phyloP scores from a whole-genome alignment of 2,888 invertebrate genomes.

The Noctua comes region DNA sequence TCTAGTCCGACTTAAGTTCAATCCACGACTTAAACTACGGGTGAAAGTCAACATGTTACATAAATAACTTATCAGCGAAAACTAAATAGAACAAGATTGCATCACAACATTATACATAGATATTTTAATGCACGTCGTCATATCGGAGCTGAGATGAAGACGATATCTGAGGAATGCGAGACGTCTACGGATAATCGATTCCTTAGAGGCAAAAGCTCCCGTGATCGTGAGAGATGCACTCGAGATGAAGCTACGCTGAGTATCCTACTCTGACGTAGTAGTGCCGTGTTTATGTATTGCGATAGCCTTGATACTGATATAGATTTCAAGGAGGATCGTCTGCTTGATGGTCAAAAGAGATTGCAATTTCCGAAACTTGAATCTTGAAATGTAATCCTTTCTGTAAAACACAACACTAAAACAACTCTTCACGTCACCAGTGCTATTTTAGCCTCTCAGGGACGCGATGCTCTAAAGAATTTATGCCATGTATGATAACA shows the following conservation, averaged over 20 bases:
- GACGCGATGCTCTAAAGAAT: conserved; percentile 47
- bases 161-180: conserved; percentile 80
- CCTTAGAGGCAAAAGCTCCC: conserved; percentile 76
- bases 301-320: conserved; percentile 58
- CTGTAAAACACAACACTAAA: conserved; percentile 16
- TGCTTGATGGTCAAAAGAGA: conserved; percentile 39
- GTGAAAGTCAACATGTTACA: neutral
- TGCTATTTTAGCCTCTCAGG: conserved; percentile 30
- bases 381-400: conserved; percentile 26
- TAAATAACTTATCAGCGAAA: conserved; percentile 29
- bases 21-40: too few species aligned
- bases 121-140: conserved; percentile 75
- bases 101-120: conserved; percentile 59
- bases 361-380: conserved; percentile 36
- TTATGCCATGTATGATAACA: conserved; percentile 59
- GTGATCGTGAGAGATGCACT: conserved; percentile 78
- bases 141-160: conserved; percentile 74
- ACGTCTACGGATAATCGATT: conserved; percentile 82
- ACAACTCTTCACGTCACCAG: conserved; percentile 6
- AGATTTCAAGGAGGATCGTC: conserved; percentile 49
- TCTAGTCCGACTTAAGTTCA: too few species aligned
- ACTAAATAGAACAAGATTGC: conserved; percentile 44
- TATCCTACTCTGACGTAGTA: conserved; percentile 63
- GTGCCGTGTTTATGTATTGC: conserved; percentile 51
- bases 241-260: conserved; percentile 72